Evolutionary conservation across 2,113 vertebrate genomes (phyloP), one percentile per base, ranked within the genome.

Genomic region (Neolamprologus falcicula): DNA sequence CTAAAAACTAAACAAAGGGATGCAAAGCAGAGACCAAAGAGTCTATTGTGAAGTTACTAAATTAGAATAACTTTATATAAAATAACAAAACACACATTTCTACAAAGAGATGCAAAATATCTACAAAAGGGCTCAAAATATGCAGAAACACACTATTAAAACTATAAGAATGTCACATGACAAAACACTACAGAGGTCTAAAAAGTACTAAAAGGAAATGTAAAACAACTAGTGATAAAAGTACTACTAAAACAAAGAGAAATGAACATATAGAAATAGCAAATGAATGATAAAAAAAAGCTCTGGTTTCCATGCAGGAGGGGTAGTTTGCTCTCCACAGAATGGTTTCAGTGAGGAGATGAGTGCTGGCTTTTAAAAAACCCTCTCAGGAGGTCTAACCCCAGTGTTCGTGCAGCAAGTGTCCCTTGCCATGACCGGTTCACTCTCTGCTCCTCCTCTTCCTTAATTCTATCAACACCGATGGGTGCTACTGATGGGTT

Each of bases 401-500:
- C 76, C 80, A 12, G 79, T 16, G 17, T 79, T 87, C 50, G 76
- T 79, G 28, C 63, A 61, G 80, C 53, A 33, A 88, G 68, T 47
- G 83, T 88, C 53, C 86, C 81, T 83, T 71, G 59, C 66, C 31
- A 6, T 35, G 80, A 79, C 86, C 35, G 50, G 12, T 88, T 50
- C n/a, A 21, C 89, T 68, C 45, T 86, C 83, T 28, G 68, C 68
- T 89, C 89, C 88, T 89, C 76, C 68, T 76, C 79, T 24, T 33
- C 85, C 87, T 85, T 90, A 92, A 94, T 92, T 90, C 81, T 84
- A 92, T 90, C 90, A 92, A 76, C 86, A 76, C 61, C 45, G 14
- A 85, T 82, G 82, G 90, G 47, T 81, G 90, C 85, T 88, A 90
- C 90, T 93, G 93, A 93, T 91, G 87, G 80, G 45, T 88, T 84